Base-by-base conservation (phyloP, 2,888 invertebrate genomes). In the Neocrepidodera transversa region DNA sequence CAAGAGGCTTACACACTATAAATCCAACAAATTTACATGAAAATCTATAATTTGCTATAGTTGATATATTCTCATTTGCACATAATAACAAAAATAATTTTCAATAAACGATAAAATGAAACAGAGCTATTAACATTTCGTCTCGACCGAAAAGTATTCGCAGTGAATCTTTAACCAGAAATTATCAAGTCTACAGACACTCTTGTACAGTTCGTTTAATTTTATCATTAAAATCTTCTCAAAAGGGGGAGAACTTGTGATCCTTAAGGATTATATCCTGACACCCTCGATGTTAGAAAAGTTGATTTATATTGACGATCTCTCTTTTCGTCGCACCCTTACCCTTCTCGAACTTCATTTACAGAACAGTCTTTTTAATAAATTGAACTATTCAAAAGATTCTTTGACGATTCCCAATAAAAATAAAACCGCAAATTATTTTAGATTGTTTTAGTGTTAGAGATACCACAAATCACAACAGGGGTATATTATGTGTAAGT, bases 321-420 rank as follows among this genome's bases (percentile, higher is more conserved):
- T 45, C 28, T n/a, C 51, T 57, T 57, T 57, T 45, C 17, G 57
- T 32, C 45, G 50, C 38, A 45, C 57, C 38, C 23, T 13, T 57
- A 16, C 11, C 5, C 32, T 18, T 4, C 32, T 45, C 18, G 26
- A 28, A 20, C 40, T 51, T 51, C 26, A 45, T 57, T 45, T 20
- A 43, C 40, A 35, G 35, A 14, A 13, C 23, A 32, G 26, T 43
- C 35, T 20, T 17, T n/a, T 28, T 32, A 43, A 53, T 45, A 50
- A 59, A 59, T 59, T 59, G 49, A 42, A 50, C 49, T 38, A 59
- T 54, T 59, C 50, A 50, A 50, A 43, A 38, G 53, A 30, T 50
- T 49, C 32, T 54, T 58, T 59, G 40, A 55, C 23, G 40, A 55
- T 38, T 32, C 43, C 17, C 16, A 47, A 51, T 56, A 42, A 55